Conservation (phyloP, 2,797 vertebrate genomes). For the Eleutherodactylus coqui region DNA sequence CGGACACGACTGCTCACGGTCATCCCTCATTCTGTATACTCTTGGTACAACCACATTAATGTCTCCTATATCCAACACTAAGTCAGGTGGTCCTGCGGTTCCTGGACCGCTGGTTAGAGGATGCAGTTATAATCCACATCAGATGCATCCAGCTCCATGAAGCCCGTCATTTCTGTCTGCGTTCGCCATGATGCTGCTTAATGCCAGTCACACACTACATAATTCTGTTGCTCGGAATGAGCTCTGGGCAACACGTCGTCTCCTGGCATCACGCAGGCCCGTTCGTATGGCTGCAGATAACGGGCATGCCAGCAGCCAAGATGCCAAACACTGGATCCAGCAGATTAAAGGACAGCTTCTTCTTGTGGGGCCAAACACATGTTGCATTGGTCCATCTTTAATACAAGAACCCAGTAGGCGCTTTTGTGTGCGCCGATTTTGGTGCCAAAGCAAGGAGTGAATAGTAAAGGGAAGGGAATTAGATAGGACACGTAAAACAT, state of each 20-base stretch:
- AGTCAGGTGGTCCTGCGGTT: not conserved
- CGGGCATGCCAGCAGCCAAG: constrained; percentile 4
- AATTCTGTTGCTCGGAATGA: constrained; percentile 25
- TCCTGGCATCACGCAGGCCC: constrained; percentile 8
- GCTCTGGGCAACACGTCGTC: constrained; percentile 7
- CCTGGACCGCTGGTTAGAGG: not conserved
- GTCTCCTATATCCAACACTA: no score
- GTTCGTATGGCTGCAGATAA: constrained; percentile 18
- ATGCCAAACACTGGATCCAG: not conserved
- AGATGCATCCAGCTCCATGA: not conserved
- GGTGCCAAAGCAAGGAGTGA: no score
- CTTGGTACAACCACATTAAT: no score
- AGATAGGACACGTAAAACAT: not conserved
- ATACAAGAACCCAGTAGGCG: no score
- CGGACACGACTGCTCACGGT: no score
- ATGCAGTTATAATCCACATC: not conserved
- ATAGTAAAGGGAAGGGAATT: no score
- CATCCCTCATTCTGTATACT: no score
- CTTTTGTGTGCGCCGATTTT: no score
- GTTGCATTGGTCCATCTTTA: not conserved
- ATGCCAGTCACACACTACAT: constrained; percentile 8
- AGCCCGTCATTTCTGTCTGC: not conserved
- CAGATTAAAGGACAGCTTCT: not conserved
- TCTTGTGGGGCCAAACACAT: not conserved
- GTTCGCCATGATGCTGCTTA: not conserved